phyloP scores from a whole-genome alignment of 2,113 vertebrate species.

The cattle (Bos taurus) region DNA sequence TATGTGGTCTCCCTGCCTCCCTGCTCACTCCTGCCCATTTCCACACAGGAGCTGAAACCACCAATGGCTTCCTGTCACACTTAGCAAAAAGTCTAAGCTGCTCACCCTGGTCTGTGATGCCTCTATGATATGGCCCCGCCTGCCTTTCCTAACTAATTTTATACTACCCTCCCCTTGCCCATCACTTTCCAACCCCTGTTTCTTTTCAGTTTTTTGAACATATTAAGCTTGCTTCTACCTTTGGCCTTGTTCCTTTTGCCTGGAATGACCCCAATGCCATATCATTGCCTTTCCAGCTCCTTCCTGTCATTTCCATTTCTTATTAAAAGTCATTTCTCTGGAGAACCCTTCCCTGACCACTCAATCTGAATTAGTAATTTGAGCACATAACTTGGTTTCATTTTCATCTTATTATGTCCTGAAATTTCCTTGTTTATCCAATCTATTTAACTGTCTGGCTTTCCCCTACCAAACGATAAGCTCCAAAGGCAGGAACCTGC shows the following conservation, averaged over 20 bases:
- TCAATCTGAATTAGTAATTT: background rate
- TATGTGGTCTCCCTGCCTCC: background rate
- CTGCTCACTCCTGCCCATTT: background rate
- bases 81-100: background rate
- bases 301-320: background rate
- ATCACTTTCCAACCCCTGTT: background rate
- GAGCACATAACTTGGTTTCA: background rate
- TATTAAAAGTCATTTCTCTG: background rate
- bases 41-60: background rate
- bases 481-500: background rate
- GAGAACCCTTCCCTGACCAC: background rate
- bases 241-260: background rate
- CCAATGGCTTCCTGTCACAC: background rate
- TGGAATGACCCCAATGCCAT: background rate
- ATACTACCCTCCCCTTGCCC: background rate
- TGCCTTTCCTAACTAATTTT: background rate
- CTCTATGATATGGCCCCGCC: background rate
- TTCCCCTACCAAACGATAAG: background rate
- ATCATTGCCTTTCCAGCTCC: background rate
- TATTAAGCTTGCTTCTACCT: background rate
- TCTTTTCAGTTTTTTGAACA: background rate
- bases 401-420: background rate
- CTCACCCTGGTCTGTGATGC: background rate
- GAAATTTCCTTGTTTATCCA: background rate
- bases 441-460: background rate